Percentiles rank a stretch among this genome's conserved stretches.
phyloP scores from a whole-genome alignment of 1,140 invertebrate species.

The Heliconius congener region DNA sequence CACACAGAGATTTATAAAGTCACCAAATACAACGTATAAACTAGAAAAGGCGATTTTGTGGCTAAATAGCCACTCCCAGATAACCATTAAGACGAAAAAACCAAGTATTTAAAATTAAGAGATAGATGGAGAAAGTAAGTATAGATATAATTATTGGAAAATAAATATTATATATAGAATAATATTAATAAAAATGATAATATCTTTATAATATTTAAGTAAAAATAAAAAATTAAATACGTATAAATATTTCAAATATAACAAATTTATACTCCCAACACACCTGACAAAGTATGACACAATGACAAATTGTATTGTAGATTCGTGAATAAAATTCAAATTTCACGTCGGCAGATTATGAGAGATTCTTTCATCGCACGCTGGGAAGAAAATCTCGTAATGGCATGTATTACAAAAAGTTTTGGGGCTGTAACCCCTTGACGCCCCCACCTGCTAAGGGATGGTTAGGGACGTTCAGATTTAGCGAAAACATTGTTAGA shows the following conservation, averaged over 20 bases:
- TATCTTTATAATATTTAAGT: neutral
- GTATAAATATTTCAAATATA: neutral
- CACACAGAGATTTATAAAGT: too few species aligned
- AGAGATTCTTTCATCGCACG: conserved; percentile 50
- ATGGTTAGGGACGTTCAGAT: conserved; percentile 32
- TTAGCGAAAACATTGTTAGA: neutral
- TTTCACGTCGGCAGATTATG: conserved; percentile 50
- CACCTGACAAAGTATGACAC: conserved; percentile 37
- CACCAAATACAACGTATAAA: too few species aligned
- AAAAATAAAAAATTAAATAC: neutral
- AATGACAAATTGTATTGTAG: conserved; percentile 53
- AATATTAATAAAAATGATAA: too few species aligned
- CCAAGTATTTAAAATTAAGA: too few species aligned
- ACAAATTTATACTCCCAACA: neutral
- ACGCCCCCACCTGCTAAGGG: conserved; percentile 43
- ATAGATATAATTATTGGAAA: too few species aligned
- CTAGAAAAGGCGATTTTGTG: too few species aligned
- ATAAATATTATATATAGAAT: too few species aligned
- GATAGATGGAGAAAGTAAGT: too few species aligned
- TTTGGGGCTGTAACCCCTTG: conserved; percentile 53
- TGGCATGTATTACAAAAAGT: conserved; percentile 53
- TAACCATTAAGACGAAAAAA: too few species aligned
- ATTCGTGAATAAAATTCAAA: conserved; percentile 51
- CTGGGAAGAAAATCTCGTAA: conserved; percentile 50
- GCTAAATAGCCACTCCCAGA: too few species aligned